Evolutionary conservation across 1,140 invertebrate species (phyloP), one percentile per base, ranked within the genome.

Genomic region (Zaprionus kolodkinae): DNA sequence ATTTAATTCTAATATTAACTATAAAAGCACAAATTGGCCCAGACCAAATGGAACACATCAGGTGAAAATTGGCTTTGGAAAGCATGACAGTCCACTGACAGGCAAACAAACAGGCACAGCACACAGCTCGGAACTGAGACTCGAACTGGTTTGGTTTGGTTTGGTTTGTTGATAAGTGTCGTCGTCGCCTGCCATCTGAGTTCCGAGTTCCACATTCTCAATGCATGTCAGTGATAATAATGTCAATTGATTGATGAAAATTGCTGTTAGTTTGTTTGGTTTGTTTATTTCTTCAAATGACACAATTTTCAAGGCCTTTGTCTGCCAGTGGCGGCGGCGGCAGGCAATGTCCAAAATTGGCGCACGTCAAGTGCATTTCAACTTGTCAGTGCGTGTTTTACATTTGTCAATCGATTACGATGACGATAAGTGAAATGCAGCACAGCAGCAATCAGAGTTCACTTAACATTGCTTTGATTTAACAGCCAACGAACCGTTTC

Each of bases 121-220:
- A 68, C 59, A 59, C 67, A 55, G 59, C 54, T 68, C 40, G 27
- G 38, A 12, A 25, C 45, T 25, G 45, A 50, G 45, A 12, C 17
- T 50, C 45, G 59, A 88, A 88, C 84, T 81, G 84, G 84, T 88
- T 88, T 81, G 85, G 84, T 88, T 88, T 78, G 84, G 84, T 88
- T 88, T 78, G 84, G 84, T 88, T 88, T 89, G 72, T 81, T 88
- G 85, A 87, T 87, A 87, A 89, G 73, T 80, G 43, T 74, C 70
- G 69, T 60, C 71, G n/a, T n/a, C n/a, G 57, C 57, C 62, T 74
- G 61, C 40, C 40, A 36, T 27, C 45, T n/a, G 48, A 30, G 43
- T 17, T 12, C 68, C 25, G 52, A 81, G 82, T 61, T 87, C 79
- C 76, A 87, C 74, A 88, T 87, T 84, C 73, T 78, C 77, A 79